A percentile compares a stretch with the other conserved stretches of the same genome.
Evolutionary conservation across 2,888 invertebrate species (phyloP).

Genomic region (Drosophila anomalata): DNA sequence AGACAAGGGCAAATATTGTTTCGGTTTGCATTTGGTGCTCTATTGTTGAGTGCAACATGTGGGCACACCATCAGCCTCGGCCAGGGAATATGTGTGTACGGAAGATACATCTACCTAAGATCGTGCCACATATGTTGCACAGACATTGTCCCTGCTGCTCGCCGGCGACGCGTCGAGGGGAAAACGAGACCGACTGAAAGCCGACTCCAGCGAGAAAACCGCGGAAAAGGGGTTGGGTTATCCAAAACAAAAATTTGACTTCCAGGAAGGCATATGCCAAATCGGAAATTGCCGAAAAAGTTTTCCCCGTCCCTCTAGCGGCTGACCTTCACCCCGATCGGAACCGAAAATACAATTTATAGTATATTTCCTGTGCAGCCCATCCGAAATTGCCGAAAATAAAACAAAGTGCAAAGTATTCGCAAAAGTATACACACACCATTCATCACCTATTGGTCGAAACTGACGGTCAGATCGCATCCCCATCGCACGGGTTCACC

Average conservation of each 20-base stretch:
- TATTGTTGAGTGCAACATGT: slow-evolving; percentile 63
- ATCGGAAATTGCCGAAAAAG: slow-evolving; percentile 34
- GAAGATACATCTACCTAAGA: slow-evolving; percentile 35
- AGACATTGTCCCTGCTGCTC: slow-evolving; percentile 46
- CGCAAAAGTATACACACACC: slow-evolving; percentile 36
- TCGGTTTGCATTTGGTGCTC: slow-evolving; percentile 53
- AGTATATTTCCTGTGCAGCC: slow-evolving; percentile 47
- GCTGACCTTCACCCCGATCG: slow-evolving; percentile 62
- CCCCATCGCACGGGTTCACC: slow-evolving; percentile 20
- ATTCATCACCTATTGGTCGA: slow-evolving; percentile 14
- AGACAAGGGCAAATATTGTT: slow-evolving; percentile 81
- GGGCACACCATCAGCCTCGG: slow-evolving; percentile 37
- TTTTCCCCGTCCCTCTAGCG: not conserved
- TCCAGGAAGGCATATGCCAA: slow-evolving; percentile 29
- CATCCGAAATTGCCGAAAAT: slow-evolving; percentile 25
- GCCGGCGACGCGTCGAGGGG: slow-evolving; percentile 16
- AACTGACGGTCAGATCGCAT: slow-evolving; percentile 16
- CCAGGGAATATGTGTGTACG: not conserved
- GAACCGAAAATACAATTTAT: slow-evolving; percentile 1
- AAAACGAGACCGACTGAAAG: slow-evolving; percentile 19
- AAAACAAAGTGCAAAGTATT: slow-evolving; percentile 44
- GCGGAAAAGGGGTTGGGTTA: slow-evolving; percentile 20
- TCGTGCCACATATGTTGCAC: slow-evolving; percentile 74
- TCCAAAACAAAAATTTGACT: slow-evolving; percentile 16
- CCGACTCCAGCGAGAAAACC: slow-evolving; percentile 19